Percentiles rank a stretch among this genome's conserved stretches.
Evolutionary conservation across 2,113 vertebrate species (phyloP).

Genomic region (Origma solitaria): DNA sequence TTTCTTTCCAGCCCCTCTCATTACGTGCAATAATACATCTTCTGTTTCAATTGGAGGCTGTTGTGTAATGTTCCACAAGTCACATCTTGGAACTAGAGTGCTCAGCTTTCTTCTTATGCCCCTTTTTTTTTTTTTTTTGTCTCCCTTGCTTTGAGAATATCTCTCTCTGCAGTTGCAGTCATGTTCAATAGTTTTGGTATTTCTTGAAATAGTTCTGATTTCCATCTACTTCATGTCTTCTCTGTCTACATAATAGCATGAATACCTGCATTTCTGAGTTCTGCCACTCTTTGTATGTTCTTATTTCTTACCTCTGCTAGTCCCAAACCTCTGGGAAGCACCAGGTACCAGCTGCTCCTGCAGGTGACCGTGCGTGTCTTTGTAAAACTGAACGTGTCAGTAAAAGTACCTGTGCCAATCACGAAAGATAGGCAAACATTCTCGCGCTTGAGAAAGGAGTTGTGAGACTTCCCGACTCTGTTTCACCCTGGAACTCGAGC

Average conservation of each 20-base stretch:
- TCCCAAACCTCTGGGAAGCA: neutral
- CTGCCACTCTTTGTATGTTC: neutral
- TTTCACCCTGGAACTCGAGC: neutral
- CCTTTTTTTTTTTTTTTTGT: neutral
- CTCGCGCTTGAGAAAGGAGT: fast-evolving
- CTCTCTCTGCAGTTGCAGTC: neutral
- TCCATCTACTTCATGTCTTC: neutral
- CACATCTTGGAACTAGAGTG: neutral
- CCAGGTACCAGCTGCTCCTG: neutral
- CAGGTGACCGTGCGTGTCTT: fast-evolving
- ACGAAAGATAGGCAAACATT: neutral
- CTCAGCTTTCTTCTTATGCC: neutral
- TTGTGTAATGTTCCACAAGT: neutral
- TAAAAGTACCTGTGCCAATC: too few species aligned
- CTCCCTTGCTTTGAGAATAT: neutral
- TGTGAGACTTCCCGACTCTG: fast-evolving
- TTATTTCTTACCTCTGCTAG: neutral
- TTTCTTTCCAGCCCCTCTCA: neutral
- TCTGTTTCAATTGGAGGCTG: neutral
- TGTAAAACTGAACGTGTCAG: neutral
- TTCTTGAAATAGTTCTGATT: neutral
- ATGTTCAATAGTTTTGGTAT: neutral
- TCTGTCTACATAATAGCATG: neutral
- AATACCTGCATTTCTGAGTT: neutral
- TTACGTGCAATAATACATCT: neutral